Percentiles rank a stretch among this genome's conserved stretches.
These are phyloP conservation scores for Papilio aristodemus DNA, from an alignment of 1,140 invertebrate genomes.

Conservation along the genomic window DNA sequence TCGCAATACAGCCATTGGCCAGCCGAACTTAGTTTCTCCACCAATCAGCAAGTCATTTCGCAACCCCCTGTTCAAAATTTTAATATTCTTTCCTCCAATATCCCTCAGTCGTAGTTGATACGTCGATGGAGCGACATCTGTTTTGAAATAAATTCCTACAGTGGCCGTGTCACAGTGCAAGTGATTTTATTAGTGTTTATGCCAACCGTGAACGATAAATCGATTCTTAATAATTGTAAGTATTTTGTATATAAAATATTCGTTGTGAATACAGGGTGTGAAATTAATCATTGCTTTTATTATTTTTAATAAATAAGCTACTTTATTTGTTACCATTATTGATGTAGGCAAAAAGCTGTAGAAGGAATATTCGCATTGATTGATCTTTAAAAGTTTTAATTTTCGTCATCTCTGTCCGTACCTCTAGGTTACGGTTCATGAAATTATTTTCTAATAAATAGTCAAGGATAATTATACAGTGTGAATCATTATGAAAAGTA, in stretches of 20 bases:
- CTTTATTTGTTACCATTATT: no score
- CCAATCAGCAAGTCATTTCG: constrained; percentile 47
- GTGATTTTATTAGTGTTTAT: constrained; percentile 50
- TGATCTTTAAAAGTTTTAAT: no score
- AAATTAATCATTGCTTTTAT: no score
- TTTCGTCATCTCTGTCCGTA: no score
- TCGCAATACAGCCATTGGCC: constrained; percentile 39
- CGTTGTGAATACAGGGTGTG: no score
- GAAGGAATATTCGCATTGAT: no score
- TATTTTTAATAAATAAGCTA: no score
- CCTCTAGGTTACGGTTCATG: no score
- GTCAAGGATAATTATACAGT: no score
- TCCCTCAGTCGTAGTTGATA: constrained; percentile 47
- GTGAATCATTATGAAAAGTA: no score
- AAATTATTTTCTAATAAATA: no score
- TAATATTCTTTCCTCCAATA: constrained; percentile 50
- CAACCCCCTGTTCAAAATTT: constrained; percentile 58
- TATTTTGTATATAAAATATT: neutral
- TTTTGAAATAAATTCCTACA: constrained; percentile 28
- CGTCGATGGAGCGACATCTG: constrained; percentile 30
- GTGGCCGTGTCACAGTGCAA: constrained; percentile 30
- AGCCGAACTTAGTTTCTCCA: neutral
- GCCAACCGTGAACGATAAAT: constrained; percentile 60
- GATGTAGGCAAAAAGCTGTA: no score
- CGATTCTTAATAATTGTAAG: constrained; percentile 15